Base-by-base conservation (phyloP, 2,113 vertebrate genomes). In the Lathamus discolor region DNA sequence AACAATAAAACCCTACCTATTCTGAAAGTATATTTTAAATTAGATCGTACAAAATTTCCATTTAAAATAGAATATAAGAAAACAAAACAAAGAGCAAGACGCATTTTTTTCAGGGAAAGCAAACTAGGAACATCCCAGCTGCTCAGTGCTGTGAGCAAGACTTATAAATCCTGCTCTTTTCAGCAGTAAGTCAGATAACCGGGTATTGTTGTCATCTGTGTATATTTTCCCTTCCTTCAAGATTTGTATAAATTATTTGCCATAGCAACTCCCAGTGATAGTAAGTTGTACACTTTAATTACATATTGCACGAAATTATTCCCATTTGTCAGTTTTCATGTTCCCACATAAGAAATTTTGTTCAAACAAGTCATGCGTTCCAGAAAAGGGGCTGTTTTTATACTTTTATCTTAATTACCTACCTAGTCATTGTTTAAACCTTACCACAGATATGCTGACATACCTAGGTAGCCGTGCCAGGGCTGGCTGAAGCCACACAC, bases 381-480 rank as follows among this genome's bases (percentile, higher is more conserved):
- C 59, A 86, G 41, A n/a, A 78, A 39, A 17, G 5, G 28, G 2
- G 0, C 19, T 15, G 11, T 8, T 17, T 41, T 6, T 8, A 5
- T 8, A 0, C 6, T 35, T 81, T 66, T 52, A 2, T 51, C 37
- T 28, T 11, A 25, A 39, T 82, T 75, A 24, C 24, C 9, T 37
- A 1, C 41, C 20, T 3, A 10, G 1, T 15, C 16, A 5, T 2
- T 22, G 35, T 20, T 27, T 24, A 6, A 17, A 7, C 5, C 2
- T 0, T 1, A 5, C 3, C 37, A 35, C 35, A 31, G 73, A 10
- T 4, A 16, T 5, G 29, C 41, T 37, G 74, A 10, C 15, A 7
- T 0, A 6, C 1, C 33, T 1, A 1, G 25, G 35, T 5, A 10
- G 23, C 0, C 0, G 22, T 13, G 68, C 37, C 48, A 19, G n/a